Conservation (phyloP, 2,113 vertebrate species). For the Indri indri region DNA sequence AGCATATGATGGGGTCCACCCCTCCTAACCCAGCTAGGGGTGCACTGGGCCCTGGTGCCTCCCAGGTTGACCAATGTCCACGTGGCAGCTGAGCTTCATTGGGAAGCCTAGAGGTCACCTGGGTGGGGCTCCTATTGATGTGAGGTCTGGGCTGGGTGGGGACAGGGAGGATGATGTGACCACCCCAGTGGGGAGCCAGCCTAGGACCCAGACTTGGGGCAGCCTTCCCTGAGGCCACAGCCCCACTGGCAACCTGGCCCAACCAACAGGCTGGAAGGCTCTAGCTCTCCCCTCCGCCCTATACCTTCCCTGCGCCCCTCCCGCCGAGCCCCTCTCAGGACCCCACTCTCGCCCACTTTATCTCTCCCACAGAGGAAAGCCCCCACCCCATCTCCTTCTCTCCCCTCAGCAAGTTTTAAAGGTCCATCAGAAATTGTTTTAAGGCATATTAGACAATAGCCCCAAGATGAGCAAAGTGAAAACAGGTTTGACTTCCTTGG, state of each 20-base stretch:
- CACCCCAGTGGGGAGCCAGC: neutral
- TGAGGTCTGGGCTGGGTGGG: neutral
- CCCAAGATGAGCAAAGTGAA: neutral
- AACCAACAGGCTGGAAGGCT: neutral
- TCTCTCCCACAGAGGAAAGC: neutral
- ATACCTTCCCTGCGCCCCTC: neutral
- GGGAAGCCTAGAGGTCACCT: neutral
- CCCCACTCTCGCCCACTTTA: too few relatives aligned
- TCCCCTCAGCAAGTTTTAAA: neutral
- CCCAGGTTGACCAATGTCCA: neutral
- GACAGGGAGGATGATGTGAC: neutral
- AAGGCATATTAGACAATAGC: neutral
- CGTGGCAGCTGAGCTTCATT: neutral
- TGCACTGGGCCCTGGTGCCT: neutral
- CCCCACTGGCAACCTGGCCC: neutral
- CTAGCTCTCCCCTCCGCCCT: neutral
- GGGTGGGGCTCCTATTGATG: neutral
- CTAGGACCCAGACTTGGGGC: neutral
- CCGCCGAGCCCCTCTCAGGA: too few relatives aligned
- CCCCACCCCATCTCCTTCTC: neutral
- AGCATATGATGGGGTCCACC: rapidly evolving
- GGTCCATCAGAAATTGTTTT: neutral
- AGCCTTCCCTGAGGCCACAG: neutral
- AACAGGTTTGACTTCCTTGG: neutral
- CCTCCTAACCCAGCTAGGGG: neutral